These are phyloP conservation scores for Terrapene triunguis DNA, from an alignment of 2,113 vertebrate genomes.

Conservation along the genomic window DNA sequence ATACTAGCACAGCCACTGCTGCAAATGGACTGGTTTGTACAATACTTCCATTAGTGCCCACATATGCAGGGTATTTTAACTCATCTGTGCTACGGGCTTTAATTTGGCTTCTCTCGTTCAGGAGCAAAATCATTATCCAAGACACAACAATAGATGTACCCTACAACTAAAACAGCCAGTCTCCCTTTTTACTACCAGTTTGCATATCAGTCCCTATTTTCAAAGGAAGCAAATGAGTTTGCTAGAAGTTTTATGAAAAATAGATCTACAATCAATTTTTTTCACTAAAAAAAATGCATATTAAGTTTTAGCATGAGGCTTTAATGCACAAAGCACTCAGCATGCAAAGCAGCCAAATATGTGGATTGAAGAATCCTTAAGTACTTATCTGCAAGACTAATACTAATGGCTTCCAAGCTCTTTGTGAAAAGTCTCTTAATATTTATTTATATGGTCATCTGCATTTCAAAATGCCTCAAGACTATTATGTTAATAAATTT, in stretches of 20 bases:
- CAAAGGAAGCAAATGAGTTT: not conserved
- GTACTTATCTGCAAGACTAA: conserved; percentile 32
- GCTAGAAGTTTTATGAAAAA: conserved; percentile 8
- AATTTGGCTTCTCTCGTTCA: not conserved
- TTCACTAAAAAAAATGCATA: not conserved
- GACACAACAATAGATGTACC: fast-evolving
- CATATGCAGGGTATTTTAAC: not conserved
- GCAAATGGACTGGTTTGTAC: not conserved
- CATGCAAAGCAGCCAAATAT: conserved; percentile 7
- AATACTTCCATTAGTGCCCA: not conserved
- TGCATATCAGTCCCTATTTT: not conserved
- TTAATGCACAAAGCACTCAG: conserved; percentile 7
- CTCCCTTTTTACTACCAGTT: not conserved
- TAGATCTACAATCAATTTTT: not conserved
- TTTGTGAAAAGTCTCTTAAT: conserved; percentile 12
- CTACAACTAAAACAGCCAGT: not conserved
- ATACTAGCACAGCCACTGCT: not conserved
- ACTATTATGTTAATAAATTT: not conserved
- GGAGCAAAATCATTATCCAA: not conserved
- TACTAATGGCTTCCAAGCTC: conserved; percentile 30
- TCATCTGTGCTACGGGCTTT: not conserved
- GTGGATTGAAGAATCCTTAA: conserved; percentile 21
- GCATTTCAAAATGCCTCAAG: conserved; percentile 26
- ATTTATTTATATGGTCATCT: not conserved
- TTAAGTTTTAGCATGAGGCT: not conserved